Percentiles rank a stretch among this genome's conserved stretches.
These are phyloP conservation scores for Copsychus sechellarum DNA, from an alignment of 2,113 vertebrate species.

Conservation along the genomic window DNA sequence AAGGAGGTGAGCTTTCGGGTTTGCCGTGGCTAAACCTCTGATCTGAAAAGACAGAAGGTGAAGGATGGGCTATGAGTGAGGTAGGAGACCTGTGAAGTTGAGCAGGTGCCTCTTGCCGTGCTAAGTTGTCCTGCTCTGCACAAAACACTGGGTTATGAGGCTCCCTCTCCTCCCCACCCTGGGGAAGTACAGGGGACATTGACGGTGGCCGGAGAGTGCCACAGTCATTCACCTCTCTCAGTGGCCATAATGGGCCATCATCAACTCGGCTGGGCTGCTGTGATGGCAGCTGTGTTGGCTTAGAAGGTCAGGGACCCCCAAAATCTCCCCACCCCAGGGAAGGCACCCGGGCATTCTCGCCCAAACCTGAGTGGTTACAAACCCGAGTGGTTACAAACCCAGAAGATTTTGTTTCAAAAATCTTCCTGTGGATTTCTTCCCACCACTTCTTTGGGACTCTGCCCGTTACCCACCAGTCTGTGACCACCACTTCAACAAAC, in stretches of 20 bases:
- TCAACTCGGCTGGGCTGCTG: rapidly evolving
- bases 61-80: background rate
- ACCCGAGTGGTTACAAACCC: background rate
- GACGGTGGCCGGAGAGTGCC: background rate
- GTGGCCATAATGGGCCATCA: background rate
- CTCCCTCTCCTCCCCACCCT: background rate
- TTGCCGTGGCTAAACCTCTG: background rate
- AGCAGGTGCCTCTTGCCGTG: no score
- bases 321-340: rapidly evolving
- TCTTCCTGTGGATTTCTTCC: background rate
- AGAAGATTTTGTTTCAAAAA: background rate
- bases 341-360: background rate
- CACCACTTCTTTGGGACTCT: rapidly evolving
- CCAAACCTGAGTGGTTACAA: background rate
- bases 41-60: background rate
- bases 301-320: background rate
- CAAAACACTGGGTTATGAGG: background rate
- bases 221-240: background rate
- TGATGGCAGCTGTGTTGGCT: background rate
- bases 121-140: background rate
- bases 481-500: background rate
- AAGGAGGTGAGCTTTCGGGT: background rate
- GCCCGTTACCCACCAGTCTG: rapidly evolving
- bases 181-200: background rate
- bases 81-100: background rate